Base-by-base conservation (phyloP, 2,797 vertebrate species). In the Scleropages formosus region DNA sequence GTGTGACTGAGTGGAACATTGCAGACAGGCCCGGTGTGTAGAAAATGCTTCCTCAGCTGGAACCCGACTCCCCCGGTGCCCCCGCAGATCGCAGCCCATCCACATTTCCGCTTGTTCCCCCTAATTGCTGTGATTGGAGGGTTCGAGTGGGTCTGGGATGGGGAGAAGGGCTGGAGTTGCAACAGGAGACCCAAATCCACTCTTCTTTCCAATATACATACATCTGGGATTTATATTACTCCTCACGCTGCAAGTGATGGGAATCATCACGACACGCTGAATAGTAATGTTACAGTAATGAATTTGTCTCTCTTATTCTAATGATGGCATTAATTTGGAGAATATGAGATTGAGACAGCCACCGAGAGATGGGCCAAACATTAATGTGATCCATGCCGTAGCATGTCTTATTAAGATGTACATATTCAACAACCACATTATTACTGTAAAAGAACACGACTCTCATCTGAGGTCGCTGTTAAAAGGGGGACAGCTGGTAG, bases 171-270 rank as follows among this genome's bases (percentile, higher is more conserved):
- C n/a, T 46, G 62, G 63, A 44, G 75, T 69, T 71, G 44, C 13
- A 9, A 61, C 72, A 80, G 78, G 51, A 60, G 22, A 49, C 68
- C 79, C 77, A 63, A 72, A 80, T 74, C 64, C 74, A 46, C 31
- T 47, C 72, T 71, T 31, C 68, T 67, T 75, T 39, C 64, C 67
- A 72, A 68, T 26, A 27, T 47, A 72, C 78, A 27, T 47, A 72
- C 78, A 84, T 85, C 85, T 85, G 85, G 80, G 49, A 70, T 51
- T 61, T 75, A 74, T 75, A 73, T 85, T 80, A 82, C 51, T 64
- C 79, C 31, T 27, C 8, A 39, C 75, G 75, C 53, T 20, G 60
- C 0, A 4, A 66, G 0, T 27, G 64, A 81, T 24, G n/a, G 26
- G 16, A 61, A 69, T 58, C 31, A 10, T 68, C 18, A 39, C 26